These are phyloP conservation scores for Brachystomella parvula DNA, from an alignment of 1,140 invertebrate species.

Conservation along the genomic window DNA sequence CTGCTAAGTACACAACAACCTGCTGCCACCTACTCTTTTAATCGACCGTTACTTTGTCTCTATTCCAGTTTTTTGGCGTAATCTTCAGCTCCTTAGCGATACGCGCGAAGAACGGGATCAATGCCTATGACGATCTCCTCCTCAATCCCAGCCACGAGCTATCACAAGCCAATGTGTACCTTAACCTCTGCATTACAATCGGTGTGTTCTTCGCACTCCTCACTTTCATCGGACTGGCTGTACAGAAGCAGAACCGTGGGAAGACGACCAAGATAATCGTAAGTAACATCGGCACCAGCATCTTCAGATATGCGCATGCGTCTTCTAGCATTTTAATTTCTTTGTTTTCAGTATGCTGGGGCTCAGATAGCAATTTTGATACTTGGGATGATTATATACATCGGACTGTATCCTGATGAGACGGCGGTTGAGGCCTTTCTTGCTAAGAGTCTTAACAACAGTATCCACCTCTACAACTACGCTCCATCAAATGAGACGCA, in stretches of 20 bases:
- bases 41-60: background rate
- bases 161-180: background rate
- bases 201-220: conserved; percentile 16
- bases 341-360: background rate
- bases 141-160: background rate
- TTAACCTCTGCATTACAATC: conserved; percentile 13
- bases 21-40: background rate
- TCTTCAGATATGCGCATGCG: background rate
- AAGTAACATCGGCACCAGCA: background rate
- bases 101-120: background rate
- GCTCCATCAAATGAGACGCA: background rate
- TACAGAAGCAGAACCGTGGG: conserved; percentile 1
- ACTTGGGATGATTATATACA: background rate
- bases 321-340: background rate
- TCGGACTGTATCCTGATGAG: conserved; percentile 6
- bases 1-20: background rate
- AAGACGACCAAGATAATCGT: background rate
- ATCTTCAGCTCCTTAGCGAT: conserved; percentile 12
- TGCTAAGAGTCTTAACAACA: background rate
- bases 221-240: background rate
- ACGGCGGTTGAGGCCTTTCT: background rate
- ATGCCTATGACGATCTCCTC: background rate
- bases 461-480: background rate
- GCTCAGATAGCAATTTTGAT: background rate
- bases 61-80: conserved; percentile 16